Base-by-base conservation (phyloP, 2,888 invertebrate species). In the Mellilla xanthometata region DNA sequence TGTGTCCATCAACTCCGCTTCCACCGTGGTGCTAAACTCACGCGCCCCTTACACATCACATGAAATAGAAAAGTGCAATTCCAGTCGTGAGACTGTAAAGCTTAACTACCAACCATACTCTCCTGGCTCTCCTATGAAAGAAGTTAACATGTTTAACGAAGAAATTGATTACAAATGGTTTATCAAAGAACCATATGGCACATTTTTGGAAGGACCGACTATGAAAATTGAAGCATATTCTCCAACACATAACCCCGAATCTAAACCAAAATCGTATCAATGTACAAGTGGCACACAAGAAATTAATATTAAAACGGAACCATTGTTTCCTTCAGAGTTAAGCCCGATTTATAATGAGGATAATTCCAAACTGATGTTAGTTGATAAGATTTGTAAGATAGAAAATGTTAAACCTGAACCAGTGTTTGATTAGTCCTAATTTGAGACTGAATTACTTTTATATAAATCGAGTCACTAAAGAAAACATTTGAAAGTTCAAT, bases 141-240 rank as follows among this genome's bases (percentile, higher is more conserved):
- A 36, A 19, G 29, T 38, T 19, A 13, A 38, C 12, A 12, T 11
- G 7, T 12, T 12, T 2, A 30, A 13, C 12, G 8, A 2, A 2
- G 8, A 12, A 23, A 24, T n/a, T 2, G 11, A 30, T 10, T 31
- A n/a, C 10, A 39, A 30, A 12, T 1, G 4, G 6, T n/a, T 44
- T 1, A 38, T 48, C 10, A 54, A 52, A 28, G 54, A 54, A n/a
- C n/a, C n/a, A n/a, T n/a, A n/a, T n/a, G n/a, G n/a, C n/a, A n/a
- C n/a, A n/a, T n/a, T n/a, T n/a, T n/a, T n/a, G n/a, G n/a, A n/a
- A n/a, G n/a, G n/a, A 43, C 29, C 49, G 4, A 30, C 15, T 0
- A 43, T 50, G 45, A 38, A 48, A 11, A 39, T 40, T 28, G 48
- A 27, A 30, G 45, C 28, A 2, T 54, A 53, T 43, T 56, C 56